Evolutionary conservation across 2,797 vertebrate species (phyloP).

Genomic region (Halcyon smyrnensis): DNA sequence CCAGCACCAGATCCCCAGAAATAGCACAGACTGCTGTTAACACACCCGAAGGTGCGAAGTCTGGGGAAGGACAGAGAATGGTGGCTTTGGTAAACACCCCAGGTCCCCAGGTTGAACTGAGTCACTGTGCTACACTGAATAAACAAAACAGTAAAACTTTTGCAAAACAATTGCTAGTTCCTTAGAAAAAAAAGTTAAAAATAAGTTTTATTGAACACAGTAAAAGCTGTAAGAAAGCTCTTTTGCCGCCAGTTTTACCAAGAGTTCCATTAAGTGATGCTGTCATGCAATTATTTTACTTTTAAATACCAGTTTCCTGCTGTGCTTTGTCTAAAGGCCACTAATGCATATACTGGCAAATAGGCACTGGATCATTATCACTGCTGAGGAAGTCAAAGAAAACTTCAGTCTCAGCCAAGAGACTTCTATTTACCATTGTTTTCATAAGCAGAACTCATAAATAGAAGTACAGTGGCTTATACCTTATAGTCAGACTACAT

Average conservation of each 20-base stretch:
- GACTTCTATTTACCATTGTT: background rate
- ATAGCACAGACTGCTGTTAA: background rate
- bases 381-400: background rate
- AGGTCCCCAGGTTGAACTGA: background rate
- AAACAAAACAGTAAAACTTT: background rate
- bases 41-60: background rate
- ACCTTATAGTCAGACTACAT: background rate
- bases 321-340: constrained; percentile 24
- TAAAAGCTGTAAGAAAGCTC: background rate
- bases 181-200: background rate
- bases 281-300: background rate
- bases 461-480: background rate
- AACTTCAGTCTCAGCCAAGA: background rate
- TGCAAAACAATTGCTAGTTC: background rate
- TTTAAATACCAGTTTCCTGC: constrained; percentile 13
- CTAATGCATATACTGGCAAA: background rate
- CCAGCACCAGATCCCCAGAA: background rate
- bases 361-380: background rate
- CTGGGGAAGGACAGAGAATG: background rate
- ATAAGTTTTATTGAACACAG: background rate
- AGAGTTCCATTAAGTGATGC: constrained; percentile 1
- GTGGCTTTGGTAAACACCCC: background rate
- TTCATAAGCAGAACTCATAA: background rate
- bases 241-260: background rate
- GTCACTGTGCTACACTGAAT: background rate